Evolutionary conservation across 2,888 invertebrate genomes (phyloP).

Genomic region (Slavum lentiscoides): DNA sequence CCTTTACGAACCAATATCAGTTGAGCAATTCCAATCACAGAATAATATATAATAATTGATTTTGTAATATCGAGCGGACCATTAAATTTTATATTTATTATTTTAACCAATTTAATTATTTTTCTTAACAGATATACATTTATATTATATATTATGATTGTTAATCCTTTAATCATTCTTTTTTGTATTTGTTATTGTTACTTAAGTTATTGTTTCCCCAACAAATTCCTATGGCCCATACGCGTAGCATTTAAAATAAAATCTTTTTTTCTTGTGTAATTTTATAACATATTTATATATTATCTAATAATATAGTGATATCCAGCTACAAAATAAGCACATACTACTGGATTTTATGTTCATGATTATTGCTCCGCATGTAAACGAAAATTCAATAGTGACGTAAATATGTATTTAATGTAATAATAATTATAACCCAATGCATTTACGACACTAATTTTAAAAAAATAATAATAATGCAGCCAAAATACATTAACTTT

Average conservation of each 20-base stretch:
- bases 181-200: constrained; percentile 35
- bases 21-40: constrained; percentile 29
- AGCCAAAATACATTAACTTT: constrained; percentile 51
- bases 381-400: constrained; percentile 2
- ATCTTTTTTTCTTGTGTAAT: constrained; percentile 32
- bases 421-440: background rate
- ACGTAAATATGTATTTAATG: constrained; percentile 1
- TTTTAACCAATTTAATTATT: constrained; percentile 32
- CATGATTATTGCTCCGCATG: constrained; percentile 33
- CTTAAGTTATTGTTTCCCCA: constrained; percentile 13
- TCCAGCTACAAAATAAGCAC: constrained; percentile 47
- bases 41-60: constrained; percentile 30
- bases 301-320: constrained; percentile 29
- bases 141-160: constrained; percentile 20
- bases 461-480: constrained; percentile 33
- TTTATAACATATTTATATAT: constrained; percentile 27
- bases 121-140: constrained; percentile 13
- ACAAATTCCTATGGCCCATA: background rate
- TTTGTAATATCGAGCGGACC: constrained; percentile 36
- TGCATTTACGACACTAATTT: constrained; percentile 15
- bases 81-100: constrained; percentile 17
- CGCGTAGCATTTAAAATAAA: constrained; percentile 26
- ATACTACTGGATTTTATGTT: constrained; percentile 40
- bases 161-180: constrained; percentile 11
- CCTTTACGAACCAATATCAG: constrained; percentile 20